Evolutionary conservation across 1,140 invertebrate genomes (phyloP), one percentile per base, ranked within the genome.

Genomic region (Hylaeus volcanicus): DNA sequence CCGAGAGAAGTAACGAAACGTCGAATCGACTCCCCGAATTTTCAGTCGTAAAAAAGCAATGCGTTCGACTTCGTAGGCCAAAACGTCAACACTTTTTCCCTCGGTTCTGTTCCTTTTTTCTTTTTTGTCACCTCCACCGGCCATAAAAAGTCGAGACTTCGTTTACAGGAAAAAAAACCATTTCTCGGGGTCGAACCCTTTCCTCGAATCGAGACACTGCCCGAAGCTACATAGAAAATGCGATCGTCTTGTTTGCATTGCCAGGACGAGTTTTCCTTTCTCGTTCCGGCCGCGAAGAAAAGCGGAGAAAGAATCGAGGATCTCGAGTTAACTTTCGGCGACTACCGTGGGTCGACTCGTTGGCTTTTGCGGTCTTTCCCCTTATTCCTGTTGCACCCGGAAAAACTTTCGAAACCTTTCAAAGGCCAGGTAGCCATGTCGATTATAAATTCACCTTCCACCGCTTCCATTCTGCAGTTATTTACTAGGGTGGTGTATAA

Each of bases 281-380:
- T 37, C 4, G 15, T 68, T 5, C n/a, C 15, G 6, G 37, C 3
- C 26, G n/a, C 15, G 14, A 39, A 15, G 58, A 48, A 45, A 43
- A 39, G 45, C 41, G 53, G n/a, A 26, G 39, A 51, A 37, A 9
- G 43, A 76, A 26, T 51, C 51, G 53, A 63, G 26, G 26, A 26
- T 26, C 26, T 26, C 26, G 0, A 72, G 71, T 79, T 60, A 51
- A 58, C 71, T 63, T 8, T 74, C 41, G 61, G 26, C 3, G 71
- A 26, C 61, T 79, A 79, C 69, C 77, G 55, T 60, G 86, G 3
- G 83, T 79, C 87, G 79, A 64, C 85, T 86, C 72, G 84, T 78
- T 82, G 84, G 79, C 86, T 89, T 88, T 77, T 88, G 89, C 88
- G 88, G 88, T 89, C 74, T 86, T 65, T 58, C 81, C 64, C 48